These are phyloP conservation scores for Pristionchus japonicus DNA, from an alignment of 2,888 invertebrate genomes.

Conservation along the genomic window DNA sequence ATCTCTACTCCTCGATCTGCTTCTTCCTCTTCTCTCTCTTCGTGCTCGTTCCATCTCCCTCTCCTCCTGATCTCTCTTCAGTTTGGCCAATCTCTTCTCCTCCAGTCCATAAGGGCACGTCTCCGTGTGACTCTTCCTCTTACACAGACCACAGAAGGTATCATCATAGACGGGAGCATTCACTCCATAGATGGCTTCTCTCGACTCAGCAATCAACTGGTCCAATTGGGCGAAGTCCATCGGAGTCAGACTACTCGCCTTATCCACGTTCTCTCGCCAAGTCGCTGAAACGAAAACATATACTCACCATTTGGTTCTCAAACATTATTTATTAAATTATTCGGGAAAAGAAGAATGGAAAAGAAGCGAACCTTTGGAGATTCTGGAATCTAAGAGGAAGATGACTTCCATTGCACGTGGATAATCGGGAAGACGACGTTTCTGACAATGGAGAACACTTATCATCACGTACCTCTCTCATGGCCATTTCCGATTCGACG, in stretches of 20 bases:
- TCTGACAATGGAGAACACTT: not conserved
- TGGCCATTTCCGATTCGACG: not conserved
- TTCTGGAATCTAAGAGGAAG: not conserved
- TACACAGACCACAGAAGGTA: conserved; percentile 2
- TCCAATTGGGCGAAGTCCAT: not conserved
- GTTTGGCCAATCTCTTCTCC: not conserved
- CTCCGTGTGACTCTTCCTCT: conserved; percentile 11
- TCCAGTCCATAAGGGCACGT: conserved; percentile 14
- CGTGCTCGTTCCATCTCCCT: not conserved
- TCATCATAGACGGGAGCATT: conserved; percentile 39
- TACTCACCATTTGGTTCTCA: not conserved
- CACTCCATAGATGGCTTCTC: conserved; percentile 16
- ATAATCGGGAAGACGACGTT: conserved; percentile 38
- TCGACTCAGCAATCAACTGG: conserved; percentile 5
- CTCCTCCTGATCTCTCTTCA: conserved; percentile 12
- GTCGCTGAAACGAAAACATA: not conserved
- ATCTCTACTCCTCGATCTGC: conserved; percentile 33
- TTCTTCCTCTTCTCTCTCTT: conserved; percentile 10
- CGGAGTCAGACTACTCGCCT: not conserved
- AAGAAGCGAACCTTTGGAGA: not conserved
- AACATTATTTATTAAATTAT: not conserved
- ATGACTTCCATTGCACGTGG: conserved; percentile 29
- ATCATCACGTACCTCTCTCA: conserved; percentile 9
- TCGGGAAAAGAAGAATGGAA: not conserved
- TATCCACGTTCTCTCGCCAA: not conserved